Conservation (phyloP, 2,797 vertebrate species). For the Linurgus olivaceus region DNA sequence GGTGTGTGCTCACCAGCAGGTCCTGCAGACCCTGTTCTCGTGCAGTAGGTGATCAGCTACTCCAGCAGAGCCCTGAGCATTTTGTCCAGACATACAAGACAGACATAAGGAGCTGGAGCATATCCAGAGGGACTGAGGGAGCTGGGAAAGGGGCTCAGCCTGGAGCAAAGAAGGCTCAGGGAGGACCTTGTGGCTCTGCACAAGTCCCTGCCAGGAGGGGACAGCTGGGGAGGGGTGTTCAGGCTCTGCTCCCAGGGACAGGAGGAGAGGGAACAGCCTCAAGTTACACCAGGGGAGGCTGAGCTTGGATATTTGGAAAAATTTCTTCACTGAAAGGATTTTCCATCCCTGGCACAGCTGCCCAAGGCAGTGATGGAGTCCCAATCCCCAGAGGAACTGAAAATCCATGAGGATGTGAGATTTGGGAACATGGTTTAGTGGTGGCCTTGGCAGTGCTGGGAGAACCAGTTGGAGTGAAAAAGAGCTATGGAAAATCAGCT, state of each 20-base stretch:
- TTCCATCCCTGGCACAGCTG: neutral
- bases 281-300: accelerated
- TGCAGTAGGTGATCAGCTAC: neutral
- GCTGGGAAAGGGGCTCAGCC: neutral
- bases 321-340: neutral
- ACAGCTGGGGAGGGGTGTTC: accelerated
- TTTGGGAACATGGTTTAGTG: neutral
- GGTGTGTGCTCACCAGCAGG: accelerated
- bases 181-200: neutral
- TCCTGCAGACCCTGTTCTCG: neutral
- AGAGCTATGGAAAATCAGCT: neutral
- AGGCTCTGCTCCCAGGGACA: neutral
- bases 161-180: neutral
- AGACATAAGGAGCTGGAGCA: neutral
- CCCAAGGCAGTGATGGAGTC: neutral
- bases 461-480: neutral
- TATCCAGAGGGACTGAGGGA: accelerated
- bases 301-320: neutral
- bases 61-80: neutral
- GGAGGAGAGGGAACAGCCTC: accelerated
- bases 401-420: neutral
- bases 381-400: neutral
- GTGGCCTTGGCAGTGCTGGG: neutral
- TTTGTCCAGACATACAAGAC: neutral
- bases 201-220: neutral